Evolutionary conservation across 37 sponge, comb jelly and placozoan species (phyloP).

Genomic region (Spongilla lacustris): DNA sequence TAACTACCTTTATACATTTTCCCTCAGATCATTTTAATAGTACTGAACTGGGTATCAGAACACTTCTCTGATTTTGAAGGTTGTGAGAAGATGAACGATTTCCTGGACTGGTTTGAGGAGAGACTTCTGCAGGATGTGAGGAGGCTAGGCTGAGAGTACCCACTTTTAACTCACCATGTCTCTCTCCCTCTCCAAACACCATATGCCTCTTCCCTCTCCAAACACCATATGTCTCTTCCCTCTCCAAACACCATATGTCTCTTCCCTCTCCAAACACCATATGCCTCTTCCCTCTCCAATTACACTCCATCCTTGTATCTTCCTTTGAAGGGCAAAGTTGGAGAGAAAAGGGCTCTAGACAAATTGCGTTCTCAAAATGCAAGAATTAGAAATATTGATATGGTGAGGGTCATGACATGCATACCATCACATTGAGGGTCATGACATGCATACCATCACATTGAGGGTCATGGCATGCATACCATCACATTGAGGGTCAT

Average conservation of each 20-base stretch:
- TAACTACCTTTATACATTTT: too few species aligned
- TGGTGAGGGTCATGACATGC: constrained; percentile 50
- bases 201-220: too few species aligned
- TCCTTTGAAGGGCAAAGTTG: constrained; percentile 50
- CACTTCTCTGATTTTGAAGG: constrained; percentile 86
- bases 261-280: too few species aligned
- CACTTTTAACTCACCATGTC: too few species aligned
- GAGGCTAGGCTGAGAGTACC: not conserved
- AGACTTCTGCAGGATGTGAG: constrained; percentile 57
- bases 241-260: too few species aligned
- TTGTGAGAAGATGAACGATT: constrained; percentile 47
- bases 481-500: too few species aligned
- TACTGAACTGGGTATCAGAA: constrained; percentile 69
- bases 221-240: too few species aligned
- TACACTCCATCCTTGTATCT: not conserved
- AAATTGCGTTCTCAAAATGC: constrained; percentile 33
- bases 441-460: too few species aligned
- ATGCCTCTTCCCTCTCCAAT: not conserved
- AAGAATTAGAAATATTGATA: constrained; percentile 40
- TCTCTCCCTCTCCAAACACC: too few species aligned
- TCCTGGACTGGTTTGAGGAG: constrained; percentile 79
- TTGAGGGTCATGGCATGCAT: too few species aligned
- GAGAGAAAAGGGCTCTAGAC: constrained; percentile 59
- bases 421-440: too few species aligned
- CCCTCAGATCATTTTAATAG: too few species aligned